These are phyloP conservation scores for Montipora capricornis DNA, from an alignment of 64 coral and sea anemone genomes.

Conservation along the genomic window DNA sequence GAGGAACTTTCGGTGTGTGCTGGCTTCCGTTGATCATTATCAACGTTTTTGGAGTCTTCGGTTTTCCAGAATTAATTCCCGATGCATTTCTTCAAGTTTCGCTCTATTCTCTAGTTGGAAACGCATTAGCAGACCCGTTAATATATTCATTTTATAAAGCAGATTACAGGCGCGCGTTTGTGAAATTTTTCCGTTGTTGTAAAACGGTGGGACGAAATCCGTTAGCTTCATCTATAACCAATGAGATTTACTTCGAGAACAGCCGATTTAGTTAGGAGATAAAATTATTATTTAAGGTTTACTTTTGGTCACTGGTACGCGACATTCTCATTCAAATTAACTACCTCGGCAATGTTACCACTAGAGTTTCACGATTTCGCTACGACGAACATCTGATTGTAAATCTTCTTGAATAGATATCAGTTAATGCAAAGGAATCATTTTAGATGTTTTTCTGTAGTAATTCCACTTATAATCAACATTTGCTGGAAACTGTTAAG, in stretches of 20 bases:
- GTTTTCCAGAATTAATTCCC: constrained; percentile 38
- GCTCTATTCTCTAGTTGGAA: constrained; percentile 78
- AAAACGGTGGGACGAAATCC: background rate
- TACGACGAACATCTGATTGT: too few relatives aligned
- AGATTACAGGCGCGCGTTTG: constrained; percentile 70
- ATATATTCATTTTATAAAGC: constrained; percentile 81
- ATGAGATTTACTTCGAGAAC: background rate
- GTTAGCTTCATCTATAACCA: background rate
- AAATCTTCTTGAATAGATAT: background rate
- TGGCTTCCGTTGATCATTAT: constrained; percentile 89
- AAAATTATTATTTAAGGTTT: background rate
- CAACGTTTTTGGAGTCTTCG: constrained; percentile 65
- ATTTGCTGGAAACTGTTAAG: background rate
- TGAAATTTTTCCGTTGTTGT: constrained; percentile 24
- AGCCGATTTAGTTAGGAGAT: background rate
- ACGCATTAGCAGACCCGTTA: constrained; percentile 79
- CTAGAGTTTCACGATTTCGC: too few relatives aligned
- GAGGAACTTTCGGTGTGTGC: constrained; percentile 71
- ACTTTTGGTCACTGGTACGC: too few relatives aligned
- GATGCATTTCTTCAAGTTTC: constrained; percentile 56
- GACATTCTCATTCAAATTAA: too few relatives aligned
- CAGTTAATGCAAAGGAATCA: background rate
- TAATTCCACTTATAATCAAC: background rate
- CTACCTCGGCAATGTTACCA: too few relatives aligned
- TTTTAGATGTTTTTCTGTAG: background rate